These are phyloP conservation scores for Halocaridina rubra DNA, from an alignment of 2,888 invertebrate species.

Conservation along the genomic window DNA sequence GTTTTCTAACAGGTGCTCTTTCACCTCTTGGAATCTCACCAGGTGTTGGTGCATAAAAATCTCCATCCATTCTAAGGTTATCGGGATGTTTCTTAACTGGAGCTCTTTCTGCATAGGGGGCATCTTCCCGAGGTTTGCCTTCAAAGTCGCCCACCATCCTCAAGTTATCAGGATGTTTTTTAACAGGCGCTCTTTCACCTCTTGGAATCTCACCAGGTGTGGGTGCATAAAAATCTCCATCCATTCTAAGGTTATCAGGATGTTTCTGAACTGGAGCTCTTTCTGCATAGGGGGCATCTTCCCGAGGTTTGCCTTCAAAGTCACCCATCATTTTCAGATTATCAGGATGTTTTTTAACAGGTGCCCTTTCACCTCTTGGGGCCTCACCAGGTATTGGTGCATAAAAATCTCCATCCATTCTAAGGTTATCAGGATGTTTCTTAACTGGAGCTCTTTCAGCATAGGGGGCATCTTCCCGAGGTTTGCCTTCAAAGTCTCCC, in stretches of 20 bases:
- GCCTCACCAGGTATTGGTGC: slow-evolving; percentile 58
- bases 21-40: slow-evolving; percentile 18
- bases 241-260: slow-evolving; percentile 71
- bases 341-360: slow-evolving; percentile 46
- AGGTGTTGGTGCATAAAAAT: background rate
- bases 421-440: slow-evolving; percentile 52
- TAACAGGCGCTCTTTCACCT: slow-evolving; percentile 48
- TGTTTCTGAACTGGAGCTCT: slow-evolving; percentile 69
- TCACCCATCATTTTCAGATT: slow-evolving; percentile 68
- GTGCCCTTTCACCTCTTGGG: slow-evolving; percentile 42
- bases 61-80: slow-evolving; percentile 46
- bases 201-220: slow-evolving; percentile 66
- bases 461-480: slow-evolving; percentile 12
- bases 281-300: slow-evolving; percentile 69
- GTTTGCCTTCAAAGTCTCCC: slow-evolving; percentile 66
- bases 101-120: slow-evolving; percentile 52
- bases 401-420: slow-evolving; percentile 60
- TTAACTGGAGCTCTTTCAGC: slow-evolving; percentile 42
- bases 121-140: slow-evolving; percentile 22
- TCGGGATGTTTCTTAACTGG: slow-evolving; percentile 17
- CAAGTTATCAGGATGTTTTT: slow-evolving; percentile 53
- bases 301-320: slow-evolving; percentile 12
- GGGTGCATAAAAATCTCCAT: slow-evolving; percentile 70
- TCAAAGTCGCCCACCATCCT: slow-evolving; percentile 54
- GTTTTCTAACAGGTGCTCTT: slow-evolving; percentile 38